Evolutionary conservation across 2,888 invertebrate genomes (phyloP).

Genomic region (Brachylomia viminalis): DNA sequence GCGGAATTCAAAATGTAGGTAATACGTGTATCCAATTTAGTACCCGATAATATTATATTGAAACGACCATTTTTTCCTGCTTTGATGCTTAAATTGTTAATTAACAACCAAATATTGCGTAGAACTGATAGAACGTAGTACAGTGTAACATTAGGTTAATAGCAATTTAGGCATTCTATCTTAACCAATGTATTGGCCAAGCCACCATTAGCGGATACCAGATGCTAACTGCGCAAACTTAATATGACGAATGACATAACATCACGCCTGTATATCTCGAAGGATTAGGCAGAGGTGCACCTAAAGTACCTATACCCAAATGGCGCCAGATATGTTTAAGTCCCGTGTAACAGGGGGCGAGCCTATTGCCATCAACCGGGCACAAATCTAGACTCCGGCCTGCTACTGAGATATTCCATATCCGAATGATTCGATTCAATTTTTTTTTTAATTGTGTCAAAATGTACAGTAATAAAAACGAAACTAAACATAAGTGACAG

Average conservation of each 20-base stretch:
- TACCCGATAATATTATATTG: slow-evolving; percentile 10
- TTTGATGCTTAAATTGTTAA: neutral
- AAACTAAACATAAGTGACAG: too few species aligned
- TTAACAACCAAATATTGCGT: neutral
- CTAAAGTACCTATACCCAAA: neutral
- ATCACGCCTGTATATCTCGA: too few species aligned
- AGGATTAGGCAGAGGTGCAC: neutral
- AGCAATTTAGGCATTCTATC: neutral
- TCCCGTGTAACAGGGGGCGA: neutral
- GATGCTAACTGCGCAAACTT: neutral
- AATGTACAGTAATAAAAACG: too few species aligned
- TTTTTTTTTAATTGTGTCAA: too few species aligned
- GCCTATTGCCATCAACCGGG: neutral
- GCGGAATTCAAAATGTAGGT: slow-evolving; percentile 28
- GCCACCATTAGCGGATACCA: neutral
- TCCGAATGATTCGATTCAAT: too few species aligned
- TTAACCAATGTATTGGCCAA: neutral
- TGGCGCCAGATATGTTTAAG: neutral
- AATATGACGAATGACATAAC: neutral
- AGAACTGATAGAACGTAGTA: neutral
- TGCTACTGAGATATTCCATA: neutral
- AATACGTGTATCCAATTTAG: neutral
- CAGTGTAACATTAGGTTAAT: neutral
- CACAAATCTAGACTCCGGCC: neutral
- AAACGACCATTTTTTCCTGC: neutral